Conservation (phyloP, 2,797 vertebrate genomes). For the Ataeniobius toweri region DNA sequence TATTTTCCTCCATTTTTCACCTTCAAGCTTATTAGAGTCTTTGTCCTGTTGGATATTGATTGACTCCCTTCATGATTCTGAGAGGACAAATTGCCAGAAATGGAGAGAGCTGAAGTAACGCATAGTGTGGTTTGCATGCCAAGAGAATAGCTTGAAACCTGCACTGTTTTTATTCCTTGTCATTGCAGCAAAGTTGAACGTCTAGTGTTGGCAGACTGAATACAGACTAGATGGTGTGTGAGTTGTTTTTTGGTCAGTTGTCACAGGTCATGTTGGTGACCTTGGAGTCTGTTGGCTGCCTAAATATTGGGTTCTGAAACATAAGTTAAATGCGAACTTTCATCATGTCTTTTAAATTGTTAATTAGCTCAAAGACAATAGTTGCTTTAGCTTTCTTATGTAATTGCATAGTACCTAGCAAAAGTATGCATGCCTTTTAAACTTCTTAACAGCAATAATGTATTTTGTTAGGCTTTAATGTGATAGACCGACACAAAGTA, state of each 20-base stretch:
- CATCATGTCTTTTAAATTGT: background rate
- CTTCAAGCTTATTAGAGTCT: conserved; percentile 31
- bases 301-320: conserved; percentile 17
- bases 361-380: background rate
- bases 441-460: too few species aligned
- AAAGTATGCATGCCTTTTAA: too few species aligned
- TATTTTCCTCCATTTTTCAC: background rate
- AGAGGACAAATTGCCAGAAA: conserved; percentile 9
- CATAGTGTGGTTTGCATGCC: conserved; percentile 40
- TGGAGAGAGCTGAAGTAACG: conserved; percentile 16
- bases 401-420: too few species aligned
- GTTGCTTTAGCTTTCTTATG: background rate
- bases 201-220: conserved; percentile 51
- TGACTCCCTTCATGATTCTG: conserved; percentile 28
- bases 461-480: too few species aligned
- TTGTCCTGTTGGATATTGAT: conserved; percentile 36
- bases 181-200: conserved; percentile 32
- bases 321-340: conserved; percentile 15
- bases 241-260: conserved; percentile 32
- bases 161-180: conserved; percentile 39
- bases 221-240: conserved; percentile 13
- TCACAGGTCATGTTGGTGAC: conserved; percentile 38
- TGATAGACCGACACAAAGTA: too few species aligned
- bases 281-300: conserved; percentile 38
- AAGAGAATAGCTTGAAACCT: conserved; percentile 34